These are phyloP conservation scores for Mus caroli DNA, from an alignment of 2,797 vertebrate species.

Conservation along the genomic window DNA sequence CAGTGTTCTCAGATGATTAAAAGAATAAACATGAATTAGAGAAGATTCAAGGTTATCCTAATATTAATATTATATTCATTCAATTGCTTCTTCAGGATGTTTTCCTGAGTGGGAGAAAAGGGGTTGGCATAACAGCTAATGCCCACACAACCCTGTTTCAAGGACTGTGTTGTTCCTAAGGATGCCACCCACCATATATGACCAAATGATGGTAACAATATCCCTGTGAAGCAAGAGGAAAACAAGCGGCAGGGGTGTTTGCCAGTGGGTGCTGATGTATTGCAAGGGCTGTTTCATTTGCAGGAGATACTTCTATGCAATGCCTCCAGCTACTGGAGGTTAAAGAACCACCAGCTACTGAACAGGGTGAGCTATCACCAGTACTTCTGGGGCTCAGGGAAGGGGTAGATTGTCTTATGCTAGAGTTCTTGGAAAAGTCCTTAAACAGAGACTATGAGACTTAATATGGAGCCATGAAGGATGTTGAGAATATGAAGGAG, in stretches of 20 bases:
- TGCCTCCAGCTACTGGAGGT: background rate
- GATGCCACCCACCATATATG: background rate
- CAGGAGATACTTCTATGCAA: background rate
- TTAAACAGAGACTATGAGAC: background rate
- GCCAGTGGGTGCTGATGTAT: background rate
- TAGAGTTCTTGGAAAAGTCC: background rate
- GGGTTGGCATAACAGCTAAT: background rate
- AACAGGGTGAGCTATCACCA: background rate
- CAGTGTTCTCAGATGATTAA: slow-evolving; percentile 64
- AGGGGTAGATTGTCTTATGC: background rate
- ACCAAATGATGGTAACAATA: background rate
- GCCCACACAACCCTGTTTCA: background rate
- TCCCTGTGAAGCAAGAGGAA: background rate
- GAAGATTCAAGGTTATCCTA: slow-evolving; percentile 71
- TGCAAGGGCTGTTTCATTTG: background rate
- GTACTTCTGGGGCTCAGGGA: background rate
- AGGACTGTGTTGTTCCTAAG: slow-evolving; percentile 21
- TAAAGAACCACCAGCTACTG: slow-evolving; percentile 9
- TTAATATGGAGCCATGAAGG: background rate
- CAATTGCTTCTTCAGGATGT: slow-evolving; percentile 59
- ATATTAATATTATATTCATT: slow-evolving; percentile 68
- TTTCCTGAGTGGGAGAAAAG: slow-evolving; percentile 67
- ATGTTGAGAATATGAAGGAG: background rate
- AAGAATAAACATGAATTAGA: slow-evolving; percentile 75
- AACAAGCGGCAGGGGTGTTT: background rate